Evolutionary conservation across 2,113 vertebrate species (phyloP).

Genomic region (Coracopsis vasa): DNA sequence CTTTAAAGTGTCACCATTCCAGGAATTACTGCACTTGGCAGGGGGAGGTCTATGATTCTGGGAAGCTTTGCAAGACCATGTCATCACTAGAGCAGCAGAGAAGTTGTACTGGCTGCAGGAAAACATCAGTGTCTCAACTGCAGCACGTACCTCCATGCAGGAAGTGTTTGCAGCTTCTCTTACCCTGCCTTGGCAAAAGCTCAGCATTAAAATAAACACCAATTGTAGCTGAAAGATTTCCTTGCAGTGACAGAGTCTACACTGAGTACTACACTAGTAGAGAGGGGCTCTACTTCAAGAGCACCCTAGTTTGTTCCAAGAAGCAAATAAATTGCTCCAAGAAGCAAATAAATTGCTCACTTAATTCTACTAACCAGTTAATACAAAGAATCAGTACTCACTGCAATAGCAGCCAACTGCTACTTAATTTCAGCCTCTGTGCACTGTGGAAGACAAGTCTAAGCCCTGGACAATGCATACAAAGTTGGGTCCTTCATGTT

Average conservation of each 20-base stretch:
- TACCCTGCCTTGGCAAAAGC: background rate
- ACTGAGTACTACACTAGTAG: rapidly evolving
- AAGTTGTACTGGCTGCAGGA: background rate
- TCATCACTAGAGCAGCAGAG: background rate
- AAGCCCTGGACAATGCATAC: background rate
- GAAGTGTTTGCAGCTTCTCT: background rate
- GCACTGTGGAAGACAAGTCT: background rate
- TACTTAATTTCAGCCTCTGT: background rate
- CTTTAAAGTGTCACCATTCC: background rate
- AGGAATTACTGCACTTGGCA: background rate
- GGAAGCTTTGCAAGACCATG: background rate
- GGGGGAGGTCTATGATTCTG: background rate
- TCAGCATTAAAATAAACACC: background rate
- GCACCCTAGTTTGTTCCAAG: background rate
- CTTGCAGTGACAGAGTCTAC: background rate
- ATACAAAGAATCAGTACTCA: background rate
- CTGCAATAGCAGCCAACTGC: background rate
- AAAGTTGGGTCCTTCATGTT: background rate
- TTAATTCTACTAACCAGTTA: background rate
- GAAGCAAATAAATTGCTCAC: background rate
- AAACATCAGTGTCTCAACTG: background rate
- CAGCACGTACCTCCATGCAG: background rate
- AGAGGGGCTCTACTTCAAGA: background rate
- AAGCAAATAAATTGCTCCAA: background rate
- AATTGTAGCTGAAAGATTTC: background rate